A percentile compares a stretch with the other conserved stretches of the same genome.
Conservation (phyloP, 2,113 vertebrate species). For the Panthera tigris region DNA sequence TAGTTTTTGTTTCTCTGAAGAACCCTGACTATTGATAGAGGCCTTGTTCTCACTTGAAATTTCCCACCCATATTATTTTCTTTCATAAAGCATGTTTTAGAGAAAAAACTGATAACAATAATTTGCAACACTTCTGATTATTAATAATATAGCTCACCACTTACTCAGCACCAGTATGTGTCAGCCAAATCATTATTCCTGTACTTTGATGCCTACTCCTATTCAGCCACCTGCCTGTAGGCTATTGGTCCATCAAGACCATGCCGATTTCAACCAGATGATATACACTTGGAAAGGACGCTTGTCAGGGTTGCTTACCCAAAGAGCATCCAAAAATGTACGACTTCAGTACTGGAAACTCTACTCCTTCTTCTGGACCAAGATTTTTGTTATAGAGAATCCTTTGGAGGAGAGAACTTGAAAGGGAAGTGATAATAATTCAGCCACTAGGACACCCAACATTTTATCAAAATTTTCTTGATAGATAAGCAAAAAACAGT, state of each 20-base stretch:
- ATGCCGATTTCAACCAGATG: not conserved
- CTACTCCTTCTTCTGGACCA: not conserved
- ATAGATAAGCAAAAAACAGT: conserved; percentile 1
- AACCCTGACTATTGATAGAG: not conserved
- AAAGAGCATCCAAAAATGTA: not conserved
- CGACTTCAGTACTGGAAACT: not conserved
- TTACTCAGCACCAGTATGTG: not conserved
- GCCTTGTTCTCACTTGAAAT: not conserved
- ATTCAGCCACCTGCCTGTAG: not conserved
- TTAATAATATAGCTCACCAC: not conserved
- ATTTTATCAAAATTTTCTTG: not conserved
- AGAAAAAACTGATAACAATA: not conserved
- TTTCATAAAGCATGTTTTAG: not conserved
- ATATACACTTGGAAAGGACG: not conserved
- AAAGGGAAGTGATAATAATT: not conserved
- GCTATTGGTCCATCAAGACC: not conserved
- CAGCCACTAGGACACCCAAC: not conserved
- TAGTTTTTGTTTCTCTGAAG: not conserved
- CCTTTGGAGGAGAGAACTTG: not conserved
- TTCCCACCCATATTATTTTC: not conserved
- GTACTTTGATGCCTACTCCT: not conserved
- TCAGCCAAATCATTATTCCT: not conserved
- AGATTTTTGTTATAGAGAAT: not conserved
- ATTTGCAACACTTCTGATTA: not conserved
- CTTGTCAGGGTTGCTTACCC: not conserved